A percentile compares a stretch with the other conserved stretches of the same genome.
These are phyloP conservation scores for Fragum whitleyi DNA, from an alignment of 2,888 invertebrate species.

Conservation along the genomic window DNA sequence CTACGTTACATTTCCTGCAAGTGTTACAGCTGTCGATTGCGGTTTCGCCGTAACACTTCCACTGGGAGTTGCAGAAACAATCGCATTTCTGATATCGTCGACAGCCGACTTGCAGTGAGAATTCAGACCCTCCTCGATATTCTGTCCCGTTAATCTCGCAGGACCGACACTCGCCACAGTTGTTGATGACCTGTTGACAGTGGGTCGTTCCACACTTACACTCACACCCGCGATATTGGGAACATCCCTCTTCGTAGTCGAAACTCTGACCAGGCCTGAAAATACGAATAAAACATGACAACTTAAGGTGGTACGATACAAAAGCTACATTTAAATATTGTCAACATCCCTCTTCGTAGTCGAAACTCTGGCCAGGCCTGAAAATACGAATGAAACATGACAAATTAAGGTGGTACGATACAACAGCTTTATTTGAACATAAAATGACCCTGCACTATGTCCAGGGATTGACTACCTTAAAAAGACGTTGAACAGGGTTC, in stretches of 20 bases:
- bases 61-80: slow-evolving; percentile 69
- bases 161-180: slow-evolving; percentile 57
- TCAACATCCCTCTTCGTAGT: slow-evolving; percentile 45
- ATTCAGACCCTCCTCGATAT: slow-evolving; percentile 65
- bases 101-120: slow-evolving; percentile 68
- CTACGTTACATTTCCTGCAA: slow-evolving; percentile 72
- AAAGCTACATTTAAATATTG: too few species aligned
- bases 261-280: slow-evolving; percentile 55
- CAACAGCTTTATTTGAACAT: too few species aligned
- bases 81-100: slow-evolving; percentile 63
- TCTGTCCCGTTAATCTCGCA: slow-evolving; percentile 50
- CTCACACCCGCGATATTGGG: slow-evolving; percentile 40
- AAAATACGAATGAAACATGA: slow-evolving; percentile 1
- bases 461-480: too few species aligned
- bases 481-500: too few species aligned
- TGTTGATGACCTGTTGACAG: slow-evolving; percentile 50
- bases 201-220: slow-evolving; percentile 53
- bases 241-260: slow-evolving; percentile 50
- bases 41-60: slow-evolving; percentile 58
- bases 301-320: neutral
- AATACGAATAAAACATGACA: neutral
- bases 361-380: slow-evolving; percentile 57
- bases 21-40: slow-evolving; percentile 65
- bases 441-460: neutral
- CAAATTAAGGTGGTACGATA: neutral